Evolutionary conservation across 2,113 vertebrate genomes (phyloP).

Genomic region (Azemiops feae): DNA sequence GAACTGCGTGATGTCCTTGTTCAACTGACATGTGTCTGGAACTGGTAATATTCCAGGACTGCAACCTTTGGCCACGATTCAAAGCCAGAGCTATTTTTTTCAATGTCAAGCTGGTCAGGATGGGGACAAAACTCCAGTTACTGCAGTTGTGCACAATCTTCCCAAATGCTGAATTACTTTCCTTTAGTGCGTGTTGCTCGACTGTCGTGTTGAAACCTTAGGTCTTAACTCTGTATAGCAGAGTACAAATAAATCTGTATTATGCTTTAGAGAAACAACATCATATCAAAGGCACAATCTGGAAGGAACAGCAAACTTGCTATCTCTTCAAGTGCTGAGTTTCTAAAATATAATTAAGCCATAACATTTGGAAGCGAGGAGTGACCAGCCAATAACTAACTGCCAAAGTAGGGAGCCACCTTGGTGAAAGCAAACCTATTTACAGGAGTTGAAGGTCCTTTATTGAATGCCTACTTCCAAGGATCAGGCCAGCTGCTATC

Average conservation of each 20-base stretch:
- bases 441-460: conserved; percentile 37
- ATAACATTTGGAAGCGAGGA: conserved; percentile 39
- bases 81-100: conserved; percentile 17
- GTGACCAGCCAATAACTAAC: conserved; percentile 51
- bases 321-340: conserved; percentile 26
- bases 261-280: conserved; percentile 21
- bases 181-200: fast-evolving
- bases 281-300: conserved; percentile 18
- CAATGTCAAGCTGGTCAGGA: conserved; percentile 10
- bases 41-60: neutral
- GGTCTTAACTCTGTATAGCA: neutral
- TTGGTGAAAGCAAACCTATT: conserved; percentile 19
- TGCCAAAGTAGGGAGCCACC: conserved; percentile 48
- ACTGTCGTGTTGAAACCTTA: neutral
- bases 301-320: conserved; percentile 19
- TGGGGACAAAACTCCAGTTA: conserved; percentile 19
- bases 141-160: neutral
- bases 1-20: neutral
- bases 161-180: neutral
- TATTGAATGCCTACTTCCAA: neutral
- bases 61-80: conserved; percentile 17
- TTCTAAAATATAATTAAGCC: conserved; percentile 55
- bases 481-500: neutral
- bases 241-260: conserved; percentile 33
- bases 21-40: neutral